phyloP scores from a whole-genome alignment of 2,113 vertebrate species.

The Pollachius pollachius region DNA sequence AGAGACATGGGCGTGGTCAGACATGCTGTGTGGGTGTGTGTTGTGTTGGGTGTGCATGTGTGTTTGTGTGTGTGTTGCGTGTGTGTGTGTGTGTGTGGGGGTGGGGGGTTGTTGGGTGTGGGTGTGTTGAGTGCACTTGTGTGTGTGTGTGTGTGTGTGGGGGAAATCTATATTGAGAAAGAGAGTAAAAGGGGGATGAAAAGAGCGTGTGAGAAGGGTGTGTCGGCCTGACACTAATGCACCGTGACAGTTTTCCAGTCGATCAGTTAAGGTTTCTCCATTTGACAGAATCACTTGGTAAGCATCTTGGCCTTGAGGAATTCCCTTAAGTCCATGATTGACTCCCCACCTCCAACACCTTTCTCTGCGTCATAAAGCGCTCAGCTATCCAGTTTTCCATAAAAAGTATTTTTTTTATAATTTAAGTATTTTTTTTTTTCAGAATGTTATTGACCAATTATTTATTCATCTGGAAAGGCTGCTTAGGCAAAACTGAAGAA shows the following conservation, averaged over 20 bases:
- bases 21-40: background rate
- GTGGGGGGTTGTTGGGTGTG: background rate
- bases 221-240: slow-evolving; percentile 27
- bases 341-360: slow-evolving; percentile 35
- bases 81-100: too few species aligned
- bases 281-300: slow-evolving; percentile 26
- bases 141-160: slow-evolving; percentile 11
- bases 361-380: slow-evolving; percentile 9
- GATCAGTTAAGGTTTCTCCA: slow-evolving; percentile 31
- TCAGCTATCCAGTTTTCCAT: background rate
- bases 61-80: too few species aligned
- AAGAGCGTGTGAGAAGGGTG: background rate
- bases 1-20: slow-evolving; percentile 9
- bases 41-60: background rate
- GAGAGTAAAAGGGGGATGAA: too few species aligned
- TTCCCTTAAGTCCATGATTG: slow-evolving; percentile 18
- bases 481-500: too few species aligned
- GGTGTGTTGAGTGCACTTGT: slow-evolving; percentile 3
- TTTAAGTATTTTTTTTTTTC: background rate
- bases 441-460: background rate
- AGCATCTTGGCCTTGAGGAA: slow-evolving; percentile 32
- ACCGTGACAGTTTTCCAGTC: slow-evolving; percentile 50
- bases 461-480: too few species aligned
- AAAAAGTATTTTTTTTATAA: too few species aligned
- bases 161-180: background rate